Evolutionary conservation across 2,888 invertebrate species (phyloP).

Genomic region (Eremobia ochroleuca): DNA sequence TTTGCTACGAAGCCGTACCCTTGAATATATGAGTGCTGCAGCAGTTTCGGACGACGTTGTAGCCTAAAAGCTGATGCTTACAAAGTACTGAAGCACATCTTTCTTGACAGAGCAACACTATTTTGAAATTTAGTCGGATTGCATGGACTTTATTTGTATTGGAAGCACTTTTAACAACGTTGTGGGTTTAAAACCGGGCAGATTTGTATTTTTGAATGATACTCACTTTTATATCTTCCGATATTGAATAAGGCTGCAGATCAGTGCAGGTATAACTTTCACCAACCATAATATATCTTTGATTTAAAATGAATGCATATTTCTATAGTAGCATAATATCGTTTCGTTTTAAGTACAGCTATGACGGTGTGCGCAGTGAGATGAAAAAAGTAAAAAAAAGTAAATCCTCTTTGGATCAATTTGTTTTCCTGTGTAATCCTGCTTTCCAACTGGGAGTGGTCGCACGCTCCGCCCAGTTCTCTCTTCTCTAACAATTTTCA

Average conservation of each 20-base stretch:
- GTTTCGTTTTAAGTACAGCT: slow-evolving; percentile 47
- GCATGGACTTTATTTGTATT: not conserved
- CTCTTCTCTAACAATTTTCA: slow-evolving; percentile 66
- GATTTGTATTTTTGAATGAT: not conserved
- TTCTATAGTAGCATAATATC: slow-evolving; percentile 12
- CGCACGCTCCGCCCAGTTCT: slow-evolving; percentile 72
- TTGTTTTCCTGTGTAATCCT: slow-evolving; percentile 75
- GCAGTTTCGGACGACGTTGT: not conserved
- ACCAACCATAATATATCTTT: not conserved
- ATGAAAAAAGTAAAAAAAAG: slow-evolving; percentile 70
- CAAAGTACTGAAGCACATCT: not conserved
- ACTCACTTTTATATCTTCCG: too few species aligned
- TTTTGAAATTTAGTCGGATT: not conserved
- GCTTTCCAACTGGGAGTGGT: slow-evolving; percentile 76
- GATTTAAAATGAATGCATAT: slow-evolving; percentile 7
- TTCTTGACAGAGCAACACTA: not conserved
- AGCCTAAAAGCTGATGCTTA: not conserved
- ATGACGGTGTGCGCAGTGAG: slow-evolving; percentile 51
- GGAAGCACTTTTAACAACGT: not conserved
- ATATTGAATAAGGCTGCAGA: slow-evolving; percentile 2
- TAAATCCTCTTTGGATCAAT: slow-evolving; percentile 77
- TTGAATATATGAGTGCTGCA: not conserved
- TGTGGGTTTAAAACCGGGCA: not conserved
- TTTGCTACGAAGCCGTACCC: not conserved
- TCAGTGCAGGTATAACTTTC: not conserved